These are phyloP conservation scores for Cygnus olor DNA, from an alignment of 2,797 vertebrate genomes.

Conservation along the genomic window DNA sequence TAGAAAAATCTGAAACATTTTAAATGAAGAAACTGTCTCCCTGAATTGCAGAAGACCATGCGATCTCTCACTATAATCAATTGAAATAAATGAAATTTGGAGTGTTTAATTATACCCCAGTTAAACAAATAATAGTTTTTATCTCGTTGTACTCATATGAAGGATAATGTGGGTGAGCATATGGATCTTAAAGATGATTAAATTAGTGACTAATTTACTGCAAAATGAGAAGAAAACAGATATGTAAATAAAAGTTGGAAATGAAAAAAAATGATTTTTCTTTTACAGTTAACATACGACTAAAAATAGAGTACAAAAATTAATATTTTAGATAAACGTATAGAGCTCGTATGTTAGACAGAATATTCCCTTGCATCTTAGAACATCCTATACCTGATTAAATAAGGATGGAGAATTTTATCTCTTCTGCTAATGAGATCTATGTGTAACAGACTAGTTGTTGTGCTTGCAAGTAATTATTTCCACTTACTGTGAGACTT, in stretches of 20 bases:
- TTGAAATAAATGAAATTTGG: slow-evolving; percentile 33
- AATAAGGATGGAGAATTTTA: background rate
- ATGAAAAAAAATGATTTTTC: background rate
- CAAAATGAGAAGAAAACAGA: slow-evolving; percentile 25
- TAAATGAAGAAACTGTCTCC: background rate
- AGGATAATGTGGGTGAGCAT: background rate
- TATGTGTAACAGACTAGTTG: background rate
- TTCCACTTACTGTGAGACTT: background rate
- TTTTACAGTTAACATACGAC: background rate
- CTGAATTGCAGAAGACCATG: background rate
- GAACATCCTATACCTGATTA: background rate
- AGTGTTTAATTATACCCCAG: slow-evolving; percentile 32
- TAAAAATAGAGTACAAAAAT: background rate
- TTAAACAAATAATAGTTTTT: slow-evolving; percentile 51
- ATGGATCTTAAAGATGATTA: slow-evolving; percentile 53
- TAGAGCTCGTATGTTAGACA: background rate
- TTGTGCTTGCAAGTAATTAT: background rate
- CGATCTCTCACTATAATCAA: background rate
- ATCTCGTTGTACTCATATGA: slow-evolving; percentile 22
- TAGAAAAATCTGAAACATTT: background rate
- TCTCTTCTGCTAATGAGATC: background rate
- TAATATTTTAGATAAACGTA: background rate
- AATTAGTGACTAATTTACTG: slow-evolving; percentile 57
- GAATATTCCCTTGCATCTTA: background rate
- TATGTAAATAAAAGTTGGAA: slow-evolving; percentile 14